phyloP scores from a whole-genome alignment of 2,888 invertebrate genomes.

The Torymus tubicola region DNA sequence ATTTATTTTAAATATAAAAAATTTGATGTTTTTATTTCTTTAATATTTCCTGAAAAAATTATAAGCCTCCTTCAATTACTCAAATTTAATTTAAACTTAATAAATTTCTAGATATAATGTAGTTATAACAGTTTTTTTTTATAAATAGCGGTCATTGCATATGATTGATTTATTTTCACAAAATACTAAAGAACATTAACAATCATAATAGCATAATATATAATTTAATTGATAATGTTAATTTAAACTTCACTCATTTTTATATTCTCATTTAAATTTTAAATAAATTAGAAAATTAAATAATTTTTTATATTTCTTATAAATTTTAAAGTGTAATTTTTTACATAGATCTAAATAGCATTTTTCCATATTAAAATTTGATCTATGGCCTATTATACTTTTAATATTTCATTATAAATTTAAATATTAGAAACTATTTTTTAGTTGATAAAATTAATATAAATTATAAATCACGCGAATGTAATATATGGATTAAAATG shows the following conservation, averaged over 20 bases:
- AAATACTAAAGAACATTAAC: constrained; percentile 50
- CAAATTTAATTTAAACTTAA: no score
- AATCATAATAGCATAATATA: constrained; percentile 40
- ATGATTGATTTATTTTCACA: constrained; percentile 48
- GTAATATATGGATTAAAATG: constrained; percentile 15
- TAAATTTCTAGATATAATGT: neutral
- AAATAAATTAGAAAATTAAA: constrained; percentile 42
- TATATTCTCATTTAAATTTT: constrained; percentile 55
- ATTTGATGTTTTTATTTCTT: neutral
- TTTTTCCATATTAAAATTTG: constrained; percentile 33
- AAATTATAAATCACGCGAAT: constrained; percentile 15
- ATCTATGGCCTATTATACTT: constrained; percentile 19
- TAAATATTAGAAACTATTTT: neutral
- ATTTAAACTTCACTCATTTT: constrained; percentile 54
- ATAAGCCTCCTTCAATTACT: no score
- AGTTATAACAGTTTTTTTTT: constrained; percentile 58
- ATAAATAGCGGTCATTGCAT: constrained; percentile 50
- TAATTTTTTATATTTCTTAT: constrained; percentile 29
- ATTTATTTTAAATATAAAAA: constrained; percentile 43
- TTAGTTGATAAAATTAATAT: neutral
- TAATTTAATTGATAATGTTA: constrained; percentile 36
- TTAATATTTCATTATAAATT: neutral
- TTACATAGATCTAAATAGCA: constrained; percentile 1
- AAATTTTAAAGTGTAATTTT: neutral
- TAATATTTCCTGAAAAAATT: neutral